Conservation (phyloP, 1,140 invertebrate species). For the Manduca sexta region DNA sequence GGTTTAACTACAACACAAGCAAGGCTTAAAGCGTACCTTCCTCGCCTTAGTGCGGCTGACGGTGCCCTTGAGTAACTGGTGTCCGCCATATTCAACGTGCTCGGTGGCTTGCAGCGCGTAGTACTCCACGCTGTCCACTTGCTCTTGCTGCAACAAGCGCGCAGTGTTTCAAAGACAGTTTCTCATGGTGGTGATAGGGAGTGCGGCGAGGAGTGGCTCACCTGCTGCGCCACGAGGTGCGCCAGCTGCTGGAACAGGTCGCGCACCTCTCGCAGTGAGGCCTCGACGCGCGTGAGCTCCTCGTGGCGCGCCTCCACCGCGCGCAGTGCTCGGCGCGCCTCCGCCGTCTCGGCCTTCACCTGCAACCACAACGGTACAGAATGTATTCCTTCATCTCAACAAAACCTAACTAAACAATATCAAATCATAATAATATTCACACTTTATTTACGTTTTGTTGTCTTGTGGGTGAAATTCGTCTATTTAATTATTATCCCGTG, state of each 20-base stretch:
- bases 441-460: no score
- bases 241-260: conserved; percentile 90
- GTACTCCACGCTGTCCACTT: conserved; percentile 82
- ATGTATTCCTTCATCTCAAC: not conserved
- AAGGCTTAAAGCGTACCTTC: conserved; percentile 34
- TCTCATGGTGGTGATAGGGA: no score
- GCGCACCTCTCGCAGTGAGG: conserved; percentile 84
- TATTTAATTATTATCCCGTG: no score
- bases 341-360: conserved; percentile 86
- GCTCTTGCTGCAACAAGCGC: conserved; percentile 76
- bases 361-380: conserved; percentile 53
- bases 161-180: no score
- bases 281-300: conserved; percentile 89
- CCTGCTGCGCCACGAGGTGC: conserved; percentile 78
- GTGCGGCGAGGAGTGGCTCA: not conserved
- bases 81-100: conserved; percentile 76
- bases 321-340: conserved; percentile 85
- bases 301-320: conserved; percentile 89
- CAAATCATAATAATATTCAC: no score
- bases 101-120: conserved; percentile 79
- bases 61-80: conserved; percentile 53
- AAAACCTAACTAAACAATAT: no score
- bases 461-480: no score
- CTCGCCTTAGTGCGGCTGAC: conserved; percentile 42
- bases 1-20: not conserved